Conservation (phyloP, 2,888 invertebrate genomes). For the Rosalia funebris region DNA sequence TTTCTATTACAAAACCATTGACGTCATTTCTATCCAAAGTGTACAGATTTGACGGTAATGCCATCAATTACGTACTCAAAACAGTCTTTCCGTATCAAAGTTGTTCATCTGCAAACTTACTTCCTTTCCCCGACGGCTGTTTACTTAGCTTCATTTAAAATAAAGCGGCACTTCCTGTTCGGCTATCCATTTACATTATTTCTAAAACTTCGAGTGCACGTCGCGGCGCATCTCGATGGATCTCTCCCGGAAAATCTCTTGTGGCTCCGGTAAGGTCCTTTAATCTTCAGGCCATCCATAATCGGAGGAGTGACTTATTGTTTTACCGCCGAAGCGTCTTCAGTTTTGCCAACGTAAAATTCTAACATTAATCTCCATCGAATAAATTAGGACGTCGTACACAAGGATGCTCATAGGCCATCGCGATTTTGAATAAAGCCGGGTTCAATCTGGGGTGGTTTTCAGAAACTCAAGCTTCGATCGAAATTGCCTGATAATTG, state of each 20-base stretch:
- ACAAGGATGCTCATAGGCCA: constrained; percentile 36
- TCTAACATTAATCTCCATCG: constrained; percentile 55
- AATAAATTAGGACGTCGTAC: constrained; percentile 55
- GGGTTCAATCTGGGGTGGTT: too few species aligned
- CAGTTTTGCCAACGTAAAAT: constrained; percentile 48
- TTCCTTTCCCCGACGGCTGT: too few species aligned
- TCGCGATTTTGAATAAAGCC: not conserved
- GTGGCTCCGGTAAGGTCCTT: constrained; percentile 74
- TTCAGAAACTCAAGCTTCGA: too few species aligned
- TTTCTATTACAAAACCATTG: too few species aligned
- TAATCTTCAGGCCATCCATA: constrained; percentile 42
- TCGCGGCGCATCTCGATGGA: constrained; percentile 74
- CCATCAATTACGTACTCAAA: too few species aligned
- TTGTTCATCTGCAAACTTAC: too few species aligned
- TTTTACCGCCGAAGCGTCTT: constrained; percentile 39
- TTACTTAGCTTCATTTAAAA: not conserved
- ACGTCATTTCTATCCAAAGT: too few species aligned
- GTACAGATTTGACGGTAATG: too few species aligned
- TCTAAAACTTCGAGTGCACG: constrained; percentile 79
- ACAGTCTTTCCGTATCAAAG: too few species aligned
- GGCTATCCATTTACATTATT: constrained; percentile 64
- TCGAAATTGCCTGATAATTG: too few species aligned
- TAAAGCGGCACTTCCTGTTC: constrained; percentile 61
- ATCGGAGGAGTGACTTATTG: constrained; percentile 51
- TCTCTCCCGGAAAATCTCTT: constrained; percentile 85